Conservation (phyloP, 2,113 vertebrate genomes). For the Leptodactylus fuscus region DNA sequence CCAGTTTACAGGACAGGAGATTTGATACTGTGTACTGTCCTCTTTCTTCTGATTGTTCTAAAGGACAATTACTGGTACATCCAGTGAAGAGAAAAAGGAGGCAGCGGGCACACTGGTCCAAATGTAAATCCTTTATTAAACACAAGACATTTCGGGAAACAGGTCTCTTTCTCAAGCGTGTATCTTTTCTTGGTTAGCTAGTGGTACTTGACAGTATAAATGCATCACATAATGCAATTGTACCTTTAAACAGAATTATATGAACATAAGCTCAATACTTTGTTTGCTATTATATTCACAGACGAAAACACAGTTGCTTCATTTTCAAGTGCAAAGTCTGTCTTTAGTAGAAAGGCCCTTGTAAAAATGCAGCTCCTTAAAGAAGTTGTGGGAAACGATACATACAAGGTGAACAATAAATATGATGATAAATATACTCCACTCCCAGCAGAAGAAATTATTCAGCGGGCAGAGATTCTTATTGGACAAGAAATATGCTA, state of each 20-base stretch:
- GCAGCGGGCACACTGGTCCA: no score
- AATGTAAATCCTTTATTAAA: no score
- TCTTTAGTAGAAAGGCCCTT: constrained; percentile 87
- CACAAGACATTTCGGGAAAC: no score
- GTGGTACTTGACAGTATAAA: neutral
- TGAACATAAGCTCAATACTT: neutral
- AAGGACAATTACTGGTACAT: neutral
- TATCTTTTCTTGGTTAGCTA: no score
- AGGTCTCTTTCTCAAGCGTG: no score
- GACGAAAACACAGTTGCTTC: constrained; percentile 78
- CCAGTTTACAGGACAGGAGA: no score
- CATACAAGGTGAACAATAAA: constrained; percentile 90
- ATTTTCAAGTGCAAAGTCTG: constrained; percentile 82
- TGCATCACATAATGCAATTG: neutral
- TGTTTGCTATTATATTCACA: constrained; percentile 62
- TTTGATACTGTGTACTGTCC: no score
- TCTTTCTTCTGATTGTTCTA: neutral
- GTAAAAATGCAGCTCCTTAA: constrained; percentile 92
- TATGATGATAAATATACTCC: constrained; percentile 81
- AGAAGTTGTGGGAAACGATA: constrained; percentile 83
- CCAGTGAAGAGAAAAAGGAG: no score
- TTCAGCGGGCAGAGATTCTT: constrained; percentile 76
- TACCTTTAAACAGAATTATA: neutral
- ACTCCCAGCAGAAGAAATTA: constrained; percentile 81
- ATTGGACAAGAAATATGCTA: constrained; percentile 87